Percentiles rank a stretch among this genome's conserved stretches.
phyloP scores from a whole-genome alignment of 1,140 invertebrate species.

The Orussus abietinus region DNA sequence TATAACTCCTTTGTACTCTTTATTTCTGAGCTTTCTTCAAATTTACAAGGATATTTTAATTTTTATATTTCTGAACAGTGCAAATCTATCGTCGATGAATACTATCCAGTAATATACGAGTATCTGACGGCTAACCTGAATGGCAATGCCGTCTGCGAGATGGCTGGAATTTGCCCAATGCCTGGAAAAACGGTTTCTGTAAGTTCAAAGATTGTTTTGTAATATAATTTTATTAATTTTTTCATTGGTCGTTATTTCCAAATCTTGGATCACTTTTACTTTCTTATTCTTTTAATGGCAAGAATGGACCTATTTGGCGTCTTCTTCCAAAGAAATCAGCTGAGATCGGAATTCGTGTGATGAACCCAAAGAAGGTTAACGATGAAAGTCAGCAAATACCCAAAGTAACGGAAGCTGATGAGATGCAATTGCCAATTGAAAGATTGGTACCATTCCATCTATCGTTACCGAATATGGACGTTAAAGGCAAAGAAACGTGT shows the following conservation, averaged over 20 bases:
- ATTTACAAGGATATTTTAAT: constrained; percentile 7
- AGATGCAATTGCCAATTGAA: constrained; percentile 64
- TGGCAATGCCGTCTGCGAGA: constrained; percentile 63
- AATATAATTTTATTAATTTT: constrained; percentile 9
- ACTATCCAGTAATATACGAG: constrained; percentile 70
- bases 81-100: constrained; percentile 67
- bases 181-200: constrained; percentile 26
- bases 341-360: constrained; percentile 43
- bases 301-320: constrained; percentile 55
- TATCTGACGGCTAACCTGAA: constrained; percentile 68
- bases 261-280: background rate
- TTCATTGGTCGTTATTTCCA: background rate
- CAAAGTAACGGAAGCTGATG: constrained; percentile 37
- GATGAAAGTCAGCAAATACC: constrained; percentile 27
- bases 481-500: constrained; percentile 58
- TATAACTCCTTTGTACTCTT: constrained; percentile 17
- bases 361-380: constrained; percentile 28
- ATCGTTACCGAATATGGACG: constrained; percentile 24
- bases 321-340: constrained; percentile 48
- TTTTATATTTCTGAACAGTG: constrained; percentile 48
- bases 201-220: constrained; percentile 16
- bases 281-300: constrained; percentile 15
- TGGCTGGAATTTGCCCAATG: constrained; percentile 67
- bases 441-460: constrained; percentile 54
- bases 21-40: constrained; percentile 4